phyloP scores from a whole-genome alignment of 2,888 invertebrate species.

The Nemapogon koenigi region DNA sequence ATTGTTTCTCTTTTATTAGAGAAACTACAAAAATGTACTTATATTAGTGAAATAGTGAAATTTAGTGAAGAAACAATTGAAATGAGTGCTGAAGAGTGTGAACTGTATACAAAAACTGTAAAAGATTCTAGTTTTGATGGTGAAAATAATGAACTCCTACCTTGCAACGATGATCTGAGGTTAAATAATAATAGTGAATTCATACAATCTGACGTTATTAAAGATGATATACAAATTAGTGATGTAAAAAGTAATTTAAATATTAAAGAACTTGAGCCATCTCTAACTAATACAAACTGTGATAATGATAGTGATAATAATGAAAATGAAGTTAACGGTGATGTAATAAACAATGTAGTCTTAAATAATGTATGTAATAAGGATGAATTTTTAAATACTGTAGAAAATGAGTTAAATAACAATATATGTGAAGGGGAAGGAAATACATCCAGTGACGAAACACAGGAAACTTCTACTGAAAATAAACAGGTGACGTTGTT shows the following conservation, averaged over 20 bases:
- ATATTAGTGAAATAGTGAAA: no score
- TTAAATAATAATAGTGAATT: conserved; percentile 5
- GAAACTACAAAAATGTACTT: no score
- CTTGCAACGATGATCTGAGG: conserved; percentile 16
- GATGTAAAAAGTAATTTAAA: no score
- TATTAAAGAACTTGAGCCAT: no score
- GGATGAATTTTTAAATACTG: background rate
- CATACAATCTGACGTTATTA: conserved; percentile 10
- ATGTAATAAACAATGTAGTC: no score
- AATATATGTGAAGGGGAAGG: background rate
- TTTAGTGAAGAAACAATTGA: conserved; percentile 14
- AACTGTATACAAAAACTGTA: no score
- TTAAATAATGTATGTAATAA: no score
- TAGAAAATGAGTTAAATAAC: background rate
- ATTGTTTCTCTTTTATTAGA: no score
- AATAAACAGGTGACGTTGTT: no score
- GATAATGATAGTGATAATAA: background rate
- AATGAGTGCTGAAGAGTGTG: conserved; percentile 43
- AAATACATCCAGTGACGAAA: no score
- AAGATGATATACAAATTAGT: conserved; percentile 12
- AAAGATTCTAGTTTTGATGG: conserved; percentile 16
- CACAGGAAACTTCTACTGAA: no score
- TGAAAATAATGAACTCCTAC: conserved; percentile 12
- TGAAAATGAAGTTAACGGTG: background rate
- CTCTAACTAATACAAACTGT: no score